Evolutionary conservation across 2,113 vertebrate genomes (phyloP), one percentile per base, ranked within the genome.

Genomic region (Otus sunia): DNA sequence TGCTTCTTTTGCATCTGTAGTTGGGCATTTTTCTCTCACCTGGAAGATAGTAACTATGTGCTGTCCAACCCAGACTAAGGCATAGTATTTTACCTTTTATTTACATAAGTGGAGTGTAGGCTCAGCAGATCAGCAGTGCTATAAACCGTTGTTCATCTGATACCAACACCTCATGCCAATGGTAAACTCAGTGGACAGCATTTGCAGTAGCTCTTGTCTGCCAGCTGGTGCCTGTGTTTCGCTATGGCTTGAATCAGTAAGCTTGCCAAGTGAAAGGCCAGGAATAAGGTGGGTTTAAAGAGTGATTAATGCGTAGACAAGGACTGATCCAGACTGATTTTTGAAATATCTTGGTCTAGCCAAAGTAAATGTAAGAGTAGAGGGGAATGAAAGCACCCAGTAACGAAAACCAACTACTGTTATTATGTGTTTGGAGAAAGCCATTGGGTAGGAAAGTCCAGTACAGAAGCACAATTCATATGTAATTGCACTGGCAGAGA

Each of bases 141-240:
- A 0, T 23, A 47, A 79, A 34, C 12, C 32, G 16, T 20, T 5
- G 2, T 30, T 88, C 12, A 11, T 55, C 15, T 1, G 1, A 50
- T 30, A 71, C 11, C 36, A 49, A 17, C 17, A 29, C 1, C 37
- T 67, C 15, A 2, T 39, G 47, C 39, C 71, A 83, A 6, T 5
- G 23, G 34, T 36, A 77, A 22, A 39, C 39, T 86, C 13, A 7
- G 22, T 8, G 32, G 20, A n/a, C 34, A 71, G 9, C 34, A 5
- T 41, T 27, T 1, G 1, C 6, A 11, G 63, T 37, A 41, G 14
- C 17, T n/a, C 26, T n/a, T 2, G 0, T 39, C 26, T 50, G 39
- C 10, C 30, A 22, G 6, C 20, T 63, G 60, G 34, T n/a, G 50
- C 37, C 11, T 27, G 20, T 63, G 32, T 7, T 89, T 75, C 30